Conservation (phyloP, 1,140 invertebrate genomes). For the Xylocopa sonorina region DNA sequence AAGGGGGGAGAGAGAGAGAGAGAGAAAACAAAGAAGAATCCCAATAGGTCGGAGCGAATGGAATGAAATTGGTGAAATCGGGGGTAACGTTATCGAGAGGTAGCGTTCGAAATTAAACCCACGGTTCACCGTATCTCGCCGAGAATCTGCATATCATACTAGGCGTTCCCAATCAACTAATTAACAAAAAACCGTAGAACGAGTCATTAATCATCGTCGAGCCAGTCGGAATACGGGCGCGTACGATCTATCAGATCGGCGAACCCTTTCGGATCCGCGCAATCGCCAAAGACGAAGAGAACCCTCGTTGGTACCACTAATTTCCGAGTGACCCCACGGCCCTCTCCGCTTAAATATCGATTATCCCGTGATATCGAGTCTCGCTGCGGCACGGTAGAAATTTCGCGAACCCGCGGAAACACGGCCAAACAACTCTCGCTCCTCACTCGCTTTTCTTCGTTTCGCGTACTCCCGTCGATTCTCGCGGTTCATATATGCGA, state of each 20-base stretch:
- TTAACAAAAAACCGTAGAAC: slow-evolving; percentile 77
- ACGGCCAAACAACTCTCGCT: too few species aligned
- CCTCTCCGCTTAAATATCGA: slow-evolving; percentile 36
- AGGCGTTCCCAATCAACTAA: slow-evolving; percentile 79
- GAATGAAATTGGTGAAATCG: slow-evolving; percentile 54
- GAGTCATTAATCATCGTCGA: slow-evolving; percentile 78
- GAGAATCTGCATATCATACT: slow-evolving; percentile 79
- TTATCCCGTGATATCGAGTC: slow-evolving; percentile 31
- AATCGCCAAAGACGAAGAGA: slow-evolving; percentile 48
- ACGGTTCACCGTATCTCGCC: slow-evolving; percentile 63
- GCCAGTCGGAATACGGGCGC: slow-evolving; percentile 67
- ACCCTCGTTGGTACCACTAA: slow-evolving; percentile 66
- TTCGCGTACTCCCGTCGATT: neutral
- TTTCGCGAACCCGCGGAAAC: slow-evolving; percentile 8
- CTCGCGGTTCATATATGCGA: slow-evolving; percentile 64
- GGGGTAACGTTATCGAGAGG: slow-evolving; percentile 52
- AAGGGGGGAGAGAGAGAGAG: neutral
- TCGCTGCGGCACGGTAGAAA: slow-evolving; percentile 20
- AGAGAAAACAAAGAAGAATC: slow-evolving; percentile 27
- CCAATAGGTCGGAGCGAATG: slow-evolving; percentile 33
- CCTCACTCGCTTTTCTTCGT: neutral
- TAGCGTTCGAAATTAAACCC: slow-evolving; percentile 63
- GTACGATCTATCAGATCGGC: slow-evolving; percentile 74
- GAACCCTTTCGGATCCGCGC: slow-evolving; percentile 73
- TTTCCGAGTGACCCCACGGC: slow-evolving; percentile 64